phyloP scores from a whole-genome alignment of 2,888 invertebrate species.

The Augochlorella aurata region DNA sequence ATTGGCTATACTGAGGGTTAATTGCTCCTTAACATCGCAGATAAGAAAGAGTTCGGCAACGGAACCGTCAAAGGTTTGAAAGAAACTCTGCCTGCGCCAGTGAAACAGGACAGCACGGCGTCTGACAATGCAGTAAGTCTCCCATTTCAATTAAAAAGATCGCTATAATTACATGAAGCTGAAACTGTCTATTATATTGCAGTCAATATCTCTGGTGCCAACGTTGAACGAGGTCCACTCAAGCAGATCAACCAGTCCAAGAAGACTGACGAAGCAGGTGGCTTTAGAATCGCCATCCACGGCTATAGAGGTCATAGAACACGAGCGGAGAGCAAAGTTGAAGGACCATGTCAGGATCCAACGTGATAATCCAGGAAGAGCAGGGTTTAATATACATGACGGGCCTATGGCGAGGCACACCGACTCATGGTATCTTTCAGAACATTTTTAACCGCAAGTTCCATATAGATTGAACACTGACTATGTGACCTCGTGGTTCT shows the following conservation, averaged over 20 bases:
- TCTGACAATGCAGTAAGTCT: slow-evolving; percentile 72
- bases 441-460: background rate
- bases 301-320: slow-evolving; percentile 69
- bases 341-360: slow-evolving; percentile 81
- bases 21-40: slow-evolving; percentile 18
- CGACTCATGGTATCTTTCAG: slow-evolving; percentile 72
- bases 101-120: slow-evolving; percentile 74
- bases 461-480: background rate
- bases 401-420: slow-evolving; percentile 79
- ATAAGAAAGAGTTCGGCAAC: slow-evolving; percentile 46
- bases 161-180: background rate
- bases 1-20: no score
- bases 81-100: slow-evolving; percentile 44
- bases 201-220: slow-evolving; percentile 72
- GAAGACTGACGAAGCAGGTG: slow-evolving; percentile 87
- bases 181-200: background rate
- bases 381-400: slow-evolving; percentile 82
- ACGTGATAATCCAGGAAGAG: slow-evolving; percentile 83
- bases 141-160: background rate
- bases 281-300: slow-evolving; percentile 88
- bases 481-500: background rate
- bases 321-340: slow-evolving; percentile 71
- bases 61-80: slow-evolving; percentile 50
- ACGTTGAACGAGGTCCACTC: slow-evolving; percentile 71
- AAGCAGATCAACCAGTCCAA: slow-evolving; percentile 85